These are phyloP conservation scores for Leptobrachium ailaonicum DNA, from an alignment of 2,113 vertebrate genomes.

Conservation along the genomic window DNA sequence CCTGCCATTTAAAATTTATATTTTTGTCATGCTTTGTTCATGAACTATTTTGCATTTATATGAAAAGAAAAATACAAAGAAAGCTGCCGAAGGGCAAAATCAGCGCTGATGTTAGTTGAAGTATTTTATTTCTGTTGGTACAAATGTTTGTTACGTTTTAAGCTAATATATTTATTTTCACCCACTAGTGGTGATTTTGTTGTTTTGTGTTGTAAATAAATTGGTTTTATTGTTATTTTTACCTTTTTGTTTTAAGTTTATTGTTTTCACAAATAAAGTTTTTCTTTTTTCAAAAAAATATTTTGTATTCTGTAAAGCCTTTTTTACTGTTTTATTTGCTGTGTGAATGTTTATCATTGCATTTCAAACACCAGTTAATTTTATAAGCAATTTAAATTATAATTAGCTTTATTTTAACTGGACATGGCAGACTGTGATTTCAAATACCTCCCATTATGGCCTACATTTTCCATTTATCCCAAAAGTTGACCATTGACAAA, in stretches of 20 bases:
- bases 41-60: slow-evolving; percentile 43
- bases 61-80: slow-evolving; percentile 21
- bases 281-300: slow-evolving; percentile 66
- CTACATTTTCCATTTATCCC: no score
- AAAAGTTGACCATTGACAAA: no score
- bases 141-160: slow-evolving; percentile 74
- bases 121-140: slow-evolving; percentile 68
- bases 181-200: slow-evolving; percentile 72
- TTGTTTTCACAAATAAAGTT: slow-evolving; percentile 94
- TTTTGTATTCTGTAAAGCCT: background rate
- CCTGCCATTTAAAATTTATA: slow-evolving; percentile 27
- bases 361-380: no score
- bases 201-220: slow-evolving; percentile 90
- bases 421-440: no score
- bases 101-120: slow-evolving; percentile 62
- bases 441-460: no score
- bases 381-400: no score
- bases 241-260: slow-evolving; percentile 87
- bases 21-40: slow-evolving; percentile 3
- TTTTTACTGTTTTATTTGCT: slow-evolving; percentile 46
- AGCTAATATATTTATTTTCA: slow-evolving; percentile 87
- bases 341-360: slow-evolving; percentile 43
- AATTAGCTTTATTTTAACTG: no score
- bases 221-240: slow-evolving; percentile 84
- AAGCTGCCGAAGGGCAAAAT: slow-evolving; percentile 63